Conservation (phyloP, 2,888 invertebrate species). For the Drosophila setosimentum region DNA sequence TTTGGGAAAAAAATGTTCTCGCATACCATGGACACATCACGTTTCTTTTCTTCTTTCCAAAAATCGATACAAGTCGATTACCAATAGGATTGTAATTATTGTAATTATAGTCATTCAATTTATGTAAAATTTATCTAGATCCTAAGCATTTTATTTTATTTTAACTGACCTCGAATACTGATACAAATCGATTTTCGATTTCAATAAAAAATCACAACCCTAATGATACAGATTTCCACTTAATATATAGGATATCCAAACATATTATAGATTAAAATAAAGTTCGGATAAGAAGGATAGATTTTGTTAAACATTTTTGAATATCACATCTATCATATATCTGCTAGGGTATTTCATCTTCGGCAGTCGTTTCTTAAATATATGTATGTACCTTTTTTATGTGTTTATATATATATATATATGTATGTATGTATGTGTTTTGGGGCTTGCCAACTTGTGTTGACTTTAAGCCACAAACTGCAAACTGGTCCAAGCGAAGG, state of each 20-base stretch:
- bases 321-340: background rate
- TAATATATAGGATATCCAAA: background rate
- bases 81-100: background rate
- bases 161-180: background rate
- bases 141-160: background rate
- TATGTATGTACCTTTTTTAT: background rate
- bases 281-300: background rate
- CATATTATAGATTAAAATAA: background rate
- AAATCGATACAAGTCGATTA: background rate
- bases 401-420: conserved; percentile 1
- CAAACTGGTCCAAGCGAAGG: conserved; percentile 69
- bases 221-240: background rate
- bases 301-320: background rate
- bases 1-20: too few relatives aligned
- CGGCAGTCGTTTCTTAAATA: background rate
- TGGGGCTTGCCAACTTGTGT: conserved; percentile 31
- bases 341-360: conserved; percentile 3
- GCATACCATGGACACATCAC: background rate
- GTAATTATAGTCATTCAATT: background rate
- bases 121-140: background rate
- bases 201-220: background rate
- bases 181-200: background rate
- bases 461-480: conserved; percentile 46
- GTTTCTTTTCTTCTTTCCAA: background rate
- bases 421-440: background rate